These are phyloP conservation scores for Priocnemis perturbator DNA, from an alignment of 2,888 invertebrate genomes.

Conservation along the genomic window DNA sequence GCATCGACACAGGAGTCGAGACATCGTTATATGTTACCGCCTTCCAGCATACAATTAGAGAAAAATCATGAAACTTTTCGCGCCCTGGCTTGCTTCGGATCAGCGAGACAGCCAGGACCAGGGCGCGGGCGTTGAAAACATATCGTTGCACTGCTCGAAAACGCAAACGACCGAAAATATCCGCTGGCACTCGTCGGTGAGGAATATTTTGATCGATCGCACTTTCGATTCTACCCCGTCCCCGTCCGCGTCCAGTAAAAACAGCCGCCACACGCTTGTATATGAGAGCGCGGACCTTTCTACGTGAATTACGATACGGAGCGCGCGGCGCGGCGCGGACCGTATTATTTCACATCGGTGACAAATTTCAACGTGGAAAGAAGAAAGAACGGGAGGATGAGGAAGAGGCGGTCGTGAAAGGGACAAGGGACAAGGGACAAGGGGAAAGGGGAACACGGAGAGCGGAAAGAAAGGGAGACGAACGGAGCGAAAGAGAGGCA, in stretches of 20 bases:
- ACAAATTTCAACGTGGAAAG: slow-evolving; percentile 31
- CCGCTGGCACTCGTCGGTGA: no score
- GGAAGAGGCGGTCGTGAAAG: background rate
- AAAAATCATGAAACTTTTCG: no score
- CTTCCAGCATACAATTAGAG: no score
- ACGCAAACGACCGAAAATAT: no score
- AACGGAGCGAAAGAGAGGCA: slow-evolving; percentile 28
- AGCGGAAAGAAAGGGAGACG: slow-evolving; percentile 22
- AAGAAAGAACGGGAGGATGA: background rate
- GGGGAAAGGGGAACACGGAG: slow-evolving; percentile 16
- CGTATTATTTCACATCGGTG: slow-evolving; percentile 7
- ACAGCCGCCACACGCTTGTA: background rate
- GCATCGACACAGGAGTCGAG: no score
- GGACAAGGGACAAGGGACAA: slow-evolving; percentile 38
- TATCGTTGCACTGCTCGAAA: no score
- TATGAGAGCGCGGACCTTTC: slow-evolving; percentile 1
- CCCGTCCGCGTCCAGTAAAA: background rate
- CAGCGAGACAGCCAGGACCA: no score
- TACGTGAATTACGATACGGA: slow-evolving; percentile 50
- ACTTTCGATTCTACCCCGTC: background rate
- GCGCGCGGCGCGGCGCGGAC: background rate
- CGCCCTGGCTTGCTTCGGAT: no score
- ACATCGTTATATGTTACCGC: no score
- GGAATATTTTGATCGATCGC: no score
- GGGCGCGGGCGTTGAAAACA: no score